Base-by-base conservation (phyloP, 1,140 invertebrate genomes). In the Drosophila tristis region DNA sequence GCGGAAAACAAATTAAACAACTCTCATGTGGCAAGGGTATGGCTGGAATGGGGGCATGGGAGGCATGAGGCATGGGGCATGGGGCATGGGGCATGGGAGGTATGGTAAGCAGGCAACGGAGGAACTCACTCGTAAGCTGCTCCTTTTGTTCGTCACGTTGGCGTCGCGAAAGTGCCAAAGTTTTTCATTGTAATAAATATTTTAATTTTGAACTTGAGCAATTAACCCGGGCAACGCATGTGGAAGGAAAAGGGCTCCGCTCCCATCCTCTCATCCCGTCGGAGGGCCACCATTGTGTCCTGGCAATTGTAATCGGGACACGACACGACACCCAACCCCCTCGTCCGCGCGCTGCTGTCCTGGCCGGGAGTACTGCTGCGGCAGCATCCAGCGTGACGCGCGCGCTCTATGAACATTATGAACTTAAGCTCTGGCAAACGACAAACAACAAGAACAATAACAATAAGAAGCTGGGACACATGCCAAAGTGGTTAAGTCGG, bases 121-220 rank as follows among this genome's bases (percentile, higher is more conserved):
- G 20, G 20, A 61, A 66, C 73, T 67, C 65, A 82, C 53, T 59
- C 80, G 63, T 74, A 74, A 82, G 75, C 74, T 67, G 62, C 43
- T 39, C 11, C 61, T 79, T 78, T 79, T 80, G 78, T 81, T 85
- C 76, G 79, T 84, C 74, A 74, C 80, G 74, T 48, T 82, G 82
- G 84, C 82, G 82, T 78, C 82, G 78, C 73, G 78, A 86, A 87
- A 87, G 84, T 87, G 79, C 78, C 74, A 87, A 87, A 87, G 82
- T 87, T 87, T 87, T 87, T 78, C 84, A 87, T 87, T 87, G 82
- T 87, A 89, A 87, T 87, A 87, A 87, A 87, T 87, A 87, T 87
- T 87, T 87, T 87, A 87, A 87, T 87, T 87, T 89, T 87, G 74
- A 87, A 87, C 84, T 89, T 89, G 82, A 89, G 82, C 82, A 87